phyloP scores from a whole-genome alignment of 53 echinoderm and acorn worm genomes.

The Antedon mediterranea region DNA sequence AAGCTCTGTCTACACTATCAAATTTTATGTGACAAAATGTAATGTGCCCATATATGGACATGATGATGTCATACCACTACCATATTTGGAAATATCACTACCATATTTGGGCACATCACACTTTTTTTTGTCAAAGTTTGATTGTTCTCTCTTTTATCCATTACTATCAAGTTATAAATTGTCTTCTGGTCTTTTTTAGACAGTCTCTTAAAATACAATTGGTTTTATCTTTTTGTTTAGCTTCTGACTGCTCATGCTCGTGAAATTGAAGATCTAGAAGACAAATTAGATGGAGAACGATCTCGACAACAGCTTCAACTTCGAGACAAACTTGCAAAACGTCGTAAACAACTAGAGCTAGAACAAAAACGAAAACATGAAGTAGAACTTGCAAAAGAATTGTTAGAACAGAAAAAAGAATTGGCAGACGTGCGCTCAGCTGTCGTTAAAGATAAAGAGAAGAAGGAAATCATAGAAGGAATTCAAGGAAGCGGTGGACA shows the following conservation, averaged over 20 bases:
- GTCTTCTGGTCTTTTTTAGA: too few relatives aligned
- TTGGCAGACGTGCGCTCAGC: conserved; percentile 57
- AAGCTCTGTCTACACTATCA: too few relatives aligned
- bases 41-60: too few relatives aligned
- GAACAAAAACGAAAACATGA: conserved; percentile 73
- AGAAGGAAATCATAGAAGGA: conserved; percentile 64
- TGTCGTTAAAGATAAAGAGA: conserved; percentile 63
- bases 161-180: too few relatives aligned
- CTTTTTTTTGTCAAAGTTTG: too few relatives aligned
- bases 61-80: too few relatives aligned
- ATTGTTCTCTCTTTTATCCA: too few relatives aligned
- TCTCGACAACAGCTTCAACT: conserved; percentile 34
- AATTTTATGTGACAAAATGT: too few relatives aligned
- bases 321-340: conserved; percentile 56
- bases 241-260: conserved; percentile 56
- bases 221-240: too few relatives aligned
- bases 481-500: conserved; percentile 63
- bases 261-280: conserved; percentile 86
- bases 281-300: conserved; percentile 63
- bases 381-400: conserved; percentile 52
- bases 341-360: conserved; percentile 45
- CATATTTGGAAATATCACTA: too few relatives aligned
- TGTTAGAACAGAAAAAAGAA: conserved; percentile 86
- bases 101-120: too few relatives aligned
- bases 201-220: too few relatives aligned